Percentiles rank a stretch among this genome's conserved stretches.
Conservation (phyloP, 2,797 vertebrate species). For the Chloroceryle amazona region DNA sequence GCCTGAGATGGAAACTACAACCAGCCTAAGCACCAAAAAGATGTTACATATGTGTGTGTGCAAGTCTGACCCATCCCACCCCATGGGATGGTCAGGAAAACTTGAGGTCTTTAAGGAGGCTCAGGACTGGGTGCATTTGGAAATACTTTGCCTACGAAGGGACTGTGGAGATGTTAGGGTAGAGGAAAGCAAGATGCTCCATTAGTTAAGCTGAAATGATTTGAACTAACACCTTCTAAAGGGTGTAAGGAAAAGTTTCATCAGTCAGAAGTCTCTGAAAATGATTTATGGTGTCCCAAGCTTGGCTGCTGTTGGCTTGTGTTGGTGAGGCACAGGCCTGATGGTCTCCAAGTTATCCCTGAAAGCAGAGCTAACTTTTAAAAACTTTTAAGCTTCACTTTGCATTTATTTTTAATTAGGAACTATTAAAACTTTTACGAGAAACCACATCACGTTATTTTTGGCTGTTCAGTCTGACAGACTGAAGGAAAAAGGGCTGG, state of each 20-base stretch:
- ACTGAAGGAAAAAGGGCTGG: background rate
- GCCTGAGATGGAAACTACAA: background rate
- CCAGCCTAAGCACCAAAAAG: background rate
- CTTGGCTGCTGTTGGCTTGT: background rate
- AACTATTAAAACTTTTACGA: background rate
- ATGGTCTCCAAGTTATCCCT: background rate
- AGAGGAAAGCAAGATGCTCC: background rate
- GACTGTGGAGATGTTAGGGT: background rate
- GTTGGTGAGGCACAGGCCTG: background rate
- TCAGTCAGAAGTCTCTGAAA: background rate
- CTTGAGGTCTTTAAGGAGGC: background rate
- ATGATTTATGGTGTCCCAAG: background rate
- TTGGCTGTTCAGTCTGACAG: background rate
- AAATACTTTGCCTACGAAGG: background rate
- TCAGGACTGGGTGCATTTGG: background rate
- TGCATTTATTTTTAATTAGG: constrained; percentile 28
- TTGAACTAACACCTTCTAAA: background rate
- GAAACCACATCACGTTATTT: background rate
- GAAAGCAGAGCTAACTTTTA: background rate
- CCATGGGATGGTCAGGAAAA: background rate
- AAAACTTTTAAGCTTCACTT: background rate
- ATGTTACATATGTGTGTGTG: too few relatives aligned
- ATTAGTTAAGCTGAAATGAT: background rate
- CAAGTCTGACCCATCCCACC: background rate
- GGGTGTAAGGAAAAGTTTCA: background rate